phyloP scores from a whole-genome alignment of 2,113 vertebrate species.

The Ctenomys sociabilis region DNA sequence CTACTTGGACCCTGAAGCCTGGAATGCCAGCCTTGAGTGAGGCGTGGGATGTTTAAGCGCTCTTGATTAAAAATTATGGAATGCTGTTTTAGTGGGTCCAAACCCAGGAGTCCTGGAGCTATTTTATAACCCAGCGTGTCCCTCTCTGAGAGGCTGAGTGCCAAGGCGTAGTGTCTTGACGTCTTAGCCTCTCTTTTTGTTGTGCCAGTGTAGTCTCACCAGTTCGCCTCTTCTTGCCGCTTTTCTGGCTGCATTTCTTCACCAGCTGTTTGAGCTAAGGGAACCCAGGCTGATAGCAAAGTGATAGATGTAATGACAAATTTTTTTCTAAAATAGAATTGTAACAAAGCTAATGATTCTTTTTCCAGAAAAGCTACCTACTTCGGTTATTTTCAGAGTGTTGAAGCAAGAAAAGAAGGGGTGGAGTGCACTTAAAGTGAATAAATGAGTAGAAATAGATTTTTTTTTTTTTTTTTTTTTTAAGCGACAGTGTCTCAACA shows the following conservation, averaged over 20 bases:
- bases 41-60: background rate
- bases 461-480: background rate
- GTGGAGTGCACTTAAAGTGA: conserved; percentile 23
- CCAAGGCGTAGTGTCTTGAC: background rate
- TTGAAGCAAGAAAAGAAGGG: background rate
- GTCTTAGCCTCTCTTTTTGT: background rate
- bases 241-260: background rate
- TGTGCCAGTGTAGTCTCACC: background rate
- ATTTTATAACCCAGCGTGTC: background rate
- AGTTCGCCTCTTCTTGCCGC: background rate
- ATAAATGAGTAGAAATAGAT: background rate
- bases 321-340: background rate
- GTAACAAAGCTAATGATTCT: background rate
- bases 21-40: background rate
- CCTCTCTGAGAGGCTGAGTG: background rate
- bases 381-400: conserved; percentile 23
- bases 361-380: conserved; percentile 21
- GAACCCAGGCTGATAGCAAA: conserved; percentile 28
- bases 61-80: conserved; percentile 9
- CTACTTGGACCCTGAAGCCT: background rate
- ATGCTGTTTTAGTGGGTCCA: background rate
- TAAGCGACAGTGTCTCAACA: background rate
- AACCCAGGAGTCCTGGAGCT: background rate
- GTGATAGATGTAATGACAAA: background rate
- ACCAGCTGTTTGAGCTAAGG: background rate